These are phyloP conservation scores for Antigone vipio DNA, from an alignment of 2,113 vertebrate genomes.

Conservation along the genomic window DNA sequence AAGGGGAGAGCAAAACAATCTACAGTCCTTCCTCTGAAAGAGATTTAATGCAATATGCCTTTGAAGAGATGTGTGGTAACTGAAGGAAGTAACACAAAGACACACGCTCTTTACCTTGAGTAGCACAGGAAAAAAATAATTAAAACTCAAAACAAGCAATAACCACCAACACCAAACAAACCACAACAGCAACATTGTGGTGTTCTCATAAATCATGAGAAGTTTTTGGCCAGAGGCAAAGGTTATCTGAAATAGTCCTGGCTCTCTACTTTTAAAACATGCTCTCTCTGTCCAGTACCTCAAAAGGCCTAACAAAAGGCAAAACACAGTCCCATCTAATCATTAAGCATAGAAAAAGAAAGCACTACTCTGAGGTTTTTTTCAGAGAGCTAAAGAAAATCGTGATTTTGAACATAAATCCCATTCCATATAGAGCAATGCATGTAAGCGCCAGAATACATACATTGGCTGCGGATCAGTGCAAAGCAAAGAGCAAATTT, in stretches of 20 bases:
- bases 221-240: background rate
- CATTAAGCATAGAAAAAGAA: background rate
- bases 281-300: background rate
- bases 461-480: background rate
- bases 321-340: background rate
- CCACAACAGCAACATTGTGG: background rate
- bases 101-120: background rate
- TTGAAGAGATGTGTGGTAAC: background rate
- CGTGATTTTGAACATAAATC: background rate
- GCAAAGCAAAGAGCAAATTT: background rate
- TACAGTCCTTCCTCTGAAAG: background rate
- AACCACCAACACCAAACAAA: background rate
- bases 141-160: background rate
- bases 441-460: background rate
- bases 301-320: background rate
- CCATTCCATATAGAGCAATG: background rate
- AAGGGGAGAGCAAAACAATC: background rate
- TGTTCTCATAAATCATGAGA: background rate
- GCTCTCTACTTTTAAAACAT: background rate
- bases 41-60: background rate
- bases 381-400: background rate
- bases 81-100: background rate
- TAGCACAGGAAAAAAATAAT: background rate
- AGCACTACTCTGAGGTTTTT: background rate
- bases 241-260: background rate